Conservation (phyloP, 2,888 invertebrate genomes). For the Acronicta leporina region DNA sequence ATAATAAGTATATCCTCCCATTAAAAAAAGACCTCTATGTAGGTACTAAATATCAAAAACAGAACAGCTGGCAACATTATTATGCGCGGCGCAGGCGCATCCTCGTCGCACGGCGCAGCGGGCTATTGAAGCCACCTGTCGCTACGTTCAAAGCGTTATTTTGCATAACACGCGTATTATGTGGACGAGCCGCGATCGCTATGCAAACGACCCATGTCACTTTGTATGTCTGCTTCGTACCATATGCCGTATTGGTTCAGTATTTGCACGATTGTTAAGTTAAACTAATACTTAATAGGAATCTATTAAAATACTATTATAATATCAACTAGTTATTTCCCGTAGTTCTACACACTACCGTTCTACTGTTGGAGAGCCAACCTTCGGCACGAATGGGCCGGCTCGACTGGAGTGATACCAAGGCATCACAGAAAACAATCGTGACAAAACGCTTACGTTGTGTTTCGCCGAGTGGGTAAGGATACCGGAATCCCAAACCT, state of each 20-base stretch:
- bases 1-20: no score
- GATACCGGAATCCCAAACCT: no score
- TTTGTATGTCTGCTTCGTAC: constrained; percentile 9
- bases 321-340: no score
- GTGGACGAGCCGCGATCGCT: constrained; percentile 34
- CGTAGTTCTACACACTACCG: no score
- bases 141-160: constrained; percentile 49
- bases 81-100: constrained; percentile 44
- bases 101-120: constrained; percentile 25
- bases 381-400: no score
- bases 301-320: no score
- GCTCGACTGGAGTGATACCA: no score
- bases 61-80: constrained; percentile 14
- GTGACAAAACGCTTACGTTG: no score
- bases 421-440: no score
- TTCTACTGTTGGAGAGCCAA: no score
- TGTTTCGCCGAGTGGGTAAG: no score
- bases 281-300: no score
- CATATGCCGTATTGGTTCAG: background rate
- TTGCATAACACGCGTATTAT: constrained; percentile 47
- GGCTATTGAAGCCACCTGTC: constrained; percentile 53
- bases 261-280: background rate
- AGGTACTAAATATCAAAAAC: constrained; percentile 8
- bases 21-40: background rate
- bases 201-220: constrained; percentile 24